Evolutionary conservation across 53 echinoderm and acorn worm genomes (phyloP).

Genomic region (Luidia sarsii): DNA sequence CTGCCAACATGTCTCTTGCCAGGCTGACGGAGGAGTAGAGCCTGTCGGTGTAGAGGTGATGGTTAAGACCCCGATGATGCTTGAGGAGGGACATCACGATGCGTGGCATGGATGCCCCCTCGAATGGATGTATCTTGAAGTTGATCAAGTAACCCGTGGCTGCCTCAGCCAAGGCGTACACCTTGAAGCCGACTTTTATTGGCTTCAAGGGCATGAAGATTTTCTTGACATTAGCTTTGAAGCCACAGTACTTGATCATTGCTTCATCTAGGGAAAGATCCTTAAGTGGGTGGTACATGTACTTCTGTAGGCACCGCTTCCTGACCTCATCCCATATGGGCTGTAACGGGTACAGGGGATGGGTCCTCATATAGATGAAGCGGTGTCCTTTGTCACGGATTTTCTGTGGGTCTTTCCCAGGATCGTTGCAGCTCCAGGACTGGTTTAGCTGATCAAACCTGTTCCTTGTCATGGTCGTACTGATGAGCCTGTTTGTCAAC

Average conservation of each 20-base stretch:
- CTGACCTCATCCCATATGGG: not conserved
- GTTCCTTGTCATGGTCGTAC: slow-evolving; percentile 17
- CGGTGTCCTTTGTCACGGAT: slow-evolving; percentile 17
- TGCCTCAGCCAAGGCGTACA: slow-evolving; percentile 32
- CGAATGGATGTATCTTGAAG: not conserved
- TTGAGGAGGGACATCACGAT: not conserved
- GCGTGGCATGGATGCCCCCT: not conserved
- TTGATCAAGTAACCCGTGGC: slow-evolving; percentile 8
- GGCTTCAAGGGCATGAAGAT: slow-evolving; percentile 45
- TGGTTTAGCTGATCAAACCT: slow-evolving; percentile 1
- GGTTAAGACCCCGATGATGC: not conserved
- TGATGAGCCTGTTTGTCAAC: slow-evolving; percentile 16
- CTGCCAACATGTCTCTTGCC: not conserved
- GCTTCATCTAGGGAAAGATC: not conserved
- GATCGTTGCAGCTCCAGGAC: slow-evolving; percentile 15
- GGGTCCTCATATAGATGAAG: not conserved
- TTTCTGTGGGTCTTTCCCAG: not conserved
- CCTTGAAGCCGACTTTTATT: slow-evolving; percentile 38
- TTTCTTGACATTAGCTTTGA: slow-evolving; percentile 22
- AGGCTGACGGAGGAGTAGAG: not conserved
- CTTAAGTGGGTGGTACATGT: not conserved
- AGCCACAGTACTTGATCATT: slow-evolving; percentile 14
- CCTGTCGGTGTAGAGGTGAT: not conserved
- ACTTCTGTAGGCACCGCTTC: not conserved
- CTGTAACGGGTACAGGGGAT: slow-evolving; percentile 1